phyloP scores from a whole-genome alignment of 2,888 invertebrate genomes.

The Oeneis ivallda region DNA sequence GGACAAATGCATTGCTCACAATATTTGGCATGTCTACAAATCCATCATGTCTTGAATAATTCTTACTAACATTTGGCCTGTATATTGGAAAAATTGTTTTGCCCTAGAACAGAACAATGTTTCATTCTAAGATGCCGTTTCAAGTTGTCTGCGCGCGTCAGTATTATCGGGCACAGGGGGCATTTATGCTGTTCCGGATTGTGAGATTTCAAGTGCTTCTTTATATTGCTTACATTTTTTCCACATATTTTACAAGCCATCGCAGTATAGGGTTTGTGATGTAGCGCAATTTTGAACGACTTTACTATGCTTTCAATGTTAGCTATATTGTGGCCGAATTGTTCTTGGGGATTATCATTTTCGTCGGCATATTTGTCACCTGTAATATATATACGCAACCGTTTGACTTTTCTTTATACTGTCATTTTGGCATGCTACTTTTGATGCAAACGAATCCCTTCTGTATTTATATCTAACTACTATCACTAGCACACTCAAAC shows the following conservation, averaged over 20 bases:
- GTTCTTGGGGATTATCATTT: constrained; percentile 70
- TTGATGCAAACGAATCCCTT: constrained; percentile 29
- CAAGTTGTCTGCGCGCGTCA: constrained; percentile 85
- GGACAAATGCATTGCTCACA: constrained; percentile 18
- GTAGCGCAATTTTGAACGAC: constrained; percentile 62
- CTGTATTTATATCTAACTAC: constrained; percentile 29
- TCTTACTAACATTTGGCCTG: constrained; percentile 57
- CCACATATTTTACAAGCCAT: constrained; percentile 84
- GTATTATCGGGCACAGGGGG: constrained; percentile 82
- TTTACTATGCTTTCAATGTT: constrained; percentile 69
- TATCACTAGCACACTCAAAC: constrained; percentile 37
- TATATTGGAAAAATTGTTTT: constrained; percentile 68
- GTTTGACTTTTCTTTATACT: constrained; percentile 53
- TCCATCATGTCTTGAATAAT: neutral
- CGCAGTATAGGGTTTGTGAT: constrained; percentile 56
- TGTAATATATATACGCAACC: constrained; percentile 69
- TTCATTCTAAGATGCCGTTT: constrained; percentile 85
- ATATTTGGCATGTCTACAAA: constrained; percentile 31
- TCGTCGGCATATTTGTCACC: constrained; percentile 76
- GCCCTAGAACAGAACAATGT: constrained; percentile 73
- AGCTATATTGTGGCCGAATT: constrained; percentile 60
- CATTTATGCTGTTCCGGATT: constrained; percentile 84
- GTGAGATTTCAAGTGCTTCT: constrained; percentile 86
- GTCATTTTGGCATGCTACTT: constrained; percentile 41
- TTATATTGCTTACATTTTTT: constrained; percentile 85